Conservation (phyloP, 2,797 vertebrate species). For the Falco naumanni region DNA sequence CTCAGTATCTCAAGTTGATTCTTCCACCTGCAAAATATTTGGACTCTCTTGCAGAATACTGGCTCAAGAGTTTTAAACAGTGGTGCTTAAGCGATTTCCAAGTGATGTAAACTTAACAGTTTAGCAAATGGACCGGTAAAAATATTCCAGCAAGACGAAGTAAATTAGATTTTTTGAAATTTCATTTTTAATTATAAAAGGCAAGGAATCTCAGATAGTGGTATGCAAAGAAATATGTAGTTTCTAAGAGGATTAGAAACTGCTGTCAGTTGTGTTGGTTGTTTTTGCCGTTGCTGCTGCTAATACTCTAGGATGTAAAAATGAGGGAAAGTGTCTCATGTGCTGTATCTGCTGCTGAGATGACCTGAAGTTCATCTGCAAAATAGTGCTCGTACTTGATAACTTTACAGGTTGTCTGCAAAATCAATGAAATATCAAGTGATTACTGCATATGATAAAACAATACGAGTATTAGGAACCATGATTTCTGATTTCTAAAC, state of each 20-base stretch:
- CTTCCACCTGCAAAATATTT: neutral
- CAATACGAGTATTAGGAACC: neutral
- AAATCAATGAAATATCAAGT: neutral
- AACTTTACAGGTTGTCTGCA: neutral
- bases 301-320: neutral
- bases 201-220: neutral
- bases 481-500: neutral
- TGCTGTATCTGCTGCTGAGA: neutral
- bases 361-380: neutral
- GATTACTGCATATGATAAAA: neutral
- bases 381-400: neutral
- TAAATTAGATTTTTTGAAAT: neutral
- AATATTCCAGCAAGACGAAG: neutral
- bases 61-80: neutral
- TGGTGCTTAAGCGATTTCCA: neutral
- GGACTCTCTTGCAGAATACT: neutral
- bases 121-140: neutral
- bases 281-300: neutral
- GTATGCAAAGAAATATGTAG: neutral
- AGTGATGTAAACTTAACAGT: neutral
- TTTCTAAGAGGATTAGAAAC: neutral
- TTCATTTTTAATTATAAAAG: neutral
- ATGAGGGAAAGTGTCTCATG: rapidly evolving
- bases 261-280: neutral
- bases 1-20: neutral